Percentiles rank a stretch among this genome's conserved stretches.
These are phyloP conservation scores for Pangasius djambal DNA, from an alignment of 2,797 vertebrate genomes.

Conservation along the genomic window DNA sequence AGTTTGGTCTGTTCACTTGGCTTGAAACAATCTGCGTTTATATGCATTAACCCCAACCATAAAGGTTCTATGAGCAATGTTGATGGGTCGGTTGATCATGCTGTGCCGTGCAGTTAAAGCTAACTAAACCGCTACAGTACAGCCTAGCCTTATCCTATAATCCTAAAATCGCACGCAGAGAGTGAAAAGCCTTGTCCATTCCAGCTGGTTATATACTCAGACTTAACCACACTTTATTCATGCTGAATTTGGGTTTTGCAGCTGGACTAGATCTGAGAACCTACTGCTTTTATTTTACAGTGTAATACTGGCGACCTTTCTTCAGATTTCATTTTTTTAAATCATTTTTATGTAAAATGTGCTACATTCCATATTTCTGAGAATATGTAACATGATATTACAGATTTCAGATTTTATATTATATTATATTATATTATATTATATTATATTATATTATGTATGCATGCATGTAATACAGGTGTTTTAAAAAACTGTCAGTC, in stretches of 20 bases:
- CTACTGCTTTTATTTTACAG: not conserved
- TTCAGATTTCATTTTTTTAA: not conserved
- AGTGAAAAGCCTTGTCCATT: not conserved
- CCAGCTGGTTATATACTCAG: constrained; percentile 10
- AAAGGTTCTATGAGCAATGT: not conserved
- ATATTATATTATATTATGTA: not conserved
- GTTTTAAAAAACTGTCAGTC: too few relatives aligned
- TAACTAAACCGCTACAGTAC: constrained; percentile 9
- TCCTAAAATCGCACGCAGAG: not conserved
- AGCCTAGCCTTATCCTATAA: constrained; percentile 22
- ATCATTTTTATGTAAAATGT: not conserved
- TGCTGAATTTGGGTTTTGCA: constrained; percentile 4
- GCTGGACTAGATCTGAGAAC: not conserved
- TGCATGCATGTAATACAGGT: not conserved
- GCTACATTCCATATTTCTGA: not conserved
- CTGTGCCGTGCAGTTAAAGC: constrained; percentile 18
- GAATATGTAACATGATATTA: not conserved
- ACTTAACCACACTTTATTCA: not conserved
- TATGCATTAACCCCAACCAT: not conserved
- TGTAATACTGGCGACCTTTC: not conserved
- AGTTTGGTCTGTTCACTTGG: constrained; percentile 7
- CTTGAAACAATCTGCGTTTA: constrained; percentile 11
- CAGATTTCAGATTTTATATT: not conserved
- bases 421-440: too few relatives aligned
- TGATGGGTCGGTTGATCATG: constrained; percentile 24